phyloP scores from a whole-genome alignment of 2,888 invertebrate genomes.

The Andrena bucephala region DNA sequence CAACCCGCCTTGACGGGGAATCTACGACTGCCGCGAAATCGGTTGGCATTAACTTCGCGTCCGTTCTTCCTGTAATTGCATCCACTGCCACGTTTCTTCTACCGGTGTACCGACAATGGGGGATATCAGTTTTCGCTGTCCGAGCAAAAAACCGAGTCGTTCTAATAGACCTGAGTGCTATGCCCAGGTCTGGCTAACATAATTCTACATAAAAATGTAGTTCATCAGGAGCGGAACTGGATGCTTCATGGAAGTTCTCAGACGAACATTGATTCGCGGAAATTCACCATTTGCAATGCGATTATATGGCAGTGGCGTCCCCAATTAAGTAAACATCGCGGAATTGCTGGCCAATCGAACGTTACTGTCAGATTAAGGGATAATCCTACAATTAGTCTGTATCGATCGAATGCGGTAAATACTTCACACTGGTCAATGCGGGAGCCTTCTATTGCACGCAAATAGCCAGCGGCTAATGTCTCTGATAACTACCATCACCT shows the following conservation, averaged over 20 bases:
- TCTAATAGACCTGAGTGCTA: no score
- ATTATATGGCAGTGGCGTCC: conserved; percentile 3
- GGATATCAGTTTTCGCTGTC: conserved; percentile 39
- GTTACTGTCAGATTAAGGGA: conserved; percentile 55
- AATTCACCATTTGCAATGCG: conserved; percentile 2
- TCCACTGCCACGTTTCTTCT: conserved; percentile 32
- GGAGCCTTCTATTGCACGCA: neutral
- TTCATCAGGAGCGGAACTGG: no score
- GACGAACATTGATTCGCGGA: neutral
- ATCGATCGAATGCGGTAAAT: conserved; percentile 48
- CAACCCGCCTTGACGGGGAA: conserved; percentile 1
- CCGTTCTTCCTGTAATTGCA: conserved; percentile 55
- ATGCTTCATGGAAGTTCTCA: neutral
- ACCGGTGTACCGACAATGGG: neutral
- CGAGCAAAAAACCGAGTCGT: neutral
- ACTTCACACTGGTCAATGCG: conserved; percentile 44
- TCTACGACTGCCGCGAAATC: conserved; percentile 34
- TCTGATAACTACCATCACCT: neutral
- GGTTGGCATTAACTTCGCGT: conserved; percentile 51
- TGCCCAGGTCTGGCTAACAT: no score
- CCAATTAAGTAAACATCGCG: conserved; percentile 55
- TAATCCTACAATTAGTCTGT: conserved; percentile 51
- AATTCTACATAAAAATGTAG: no score
- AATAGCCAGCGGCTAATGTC: conserved; percentile 8
- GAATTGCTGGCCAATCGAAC: conserved; percentile 38